A percentile compares a stretch with the other conserved stretches of the same genome.
Conservation (phyloP, 2,113 vertebrate species). For the Lepisosteus oculatus region DNA sequence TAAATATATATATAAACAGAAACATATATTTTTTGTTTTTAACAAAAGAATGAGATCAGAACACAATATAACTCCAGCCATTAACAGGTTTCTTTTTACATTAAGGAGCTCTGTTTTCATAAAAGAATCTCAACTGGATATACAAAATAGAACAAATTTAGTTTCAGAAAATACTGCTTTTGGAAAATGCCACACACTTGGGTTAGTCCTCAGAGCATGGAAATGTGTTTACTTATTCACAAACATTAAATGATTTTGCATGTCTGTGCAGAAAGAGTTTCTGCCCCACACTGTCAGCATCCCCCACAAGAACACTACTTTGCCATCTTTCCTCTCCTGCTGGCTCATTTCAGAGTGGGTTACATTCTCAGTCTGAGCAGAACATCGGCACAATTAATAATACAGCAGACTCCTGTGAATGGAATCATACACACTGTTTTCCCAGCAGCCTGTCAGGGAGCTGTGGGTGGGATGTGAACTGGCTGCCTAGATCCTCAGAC, state of each 20-base stretch:
- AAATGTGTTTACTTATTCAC: constrained; percentile 5
- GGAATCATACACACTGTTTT: constrained; percentile 27
- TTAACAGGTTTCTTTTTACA: too few species aligned
- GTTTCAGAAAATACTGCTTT: too few species aligned
- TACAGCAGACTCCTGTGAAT: constrained; percentile 12
- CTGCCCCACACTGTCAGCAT: constrained; percentile 7
- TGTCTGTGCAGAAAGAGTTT: constrained; percentile 18
- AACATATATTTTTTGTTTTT: too few species aligned
- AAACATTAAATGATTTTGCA: constrained; percentile 2
- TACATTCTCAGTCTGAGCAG: not conserved
- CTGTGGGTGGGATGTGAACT: constrained; percentile 6
- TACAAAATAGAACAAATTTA: too few species aligned
- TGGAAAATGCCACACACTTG: too few species aligned
- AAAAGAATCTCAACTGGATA: too few species aligned
- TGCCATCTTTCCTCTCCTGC: not conserved
- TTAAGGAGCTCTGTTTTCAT: too few species aligned
- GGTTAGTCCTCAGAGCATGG: constrained; percentile 12
- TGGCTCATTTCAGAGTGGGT: not conserved
- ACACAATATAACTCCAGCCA: too few species aligned
- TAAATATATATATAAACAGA: too few species aligned
- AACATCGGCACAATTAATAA: constrained; percentile 26
- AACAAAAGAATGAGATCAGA: too few species aligned
- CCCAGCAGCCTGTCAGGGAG: constrained; percentile 8
- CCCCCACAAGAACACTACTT: constrained; percentile 8
- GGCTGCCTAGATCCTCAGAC: not conserved